phyloP scores from a whole-genome alignment of 2,797 vertebrate species.

The Liasis olivaceus region DNA sequence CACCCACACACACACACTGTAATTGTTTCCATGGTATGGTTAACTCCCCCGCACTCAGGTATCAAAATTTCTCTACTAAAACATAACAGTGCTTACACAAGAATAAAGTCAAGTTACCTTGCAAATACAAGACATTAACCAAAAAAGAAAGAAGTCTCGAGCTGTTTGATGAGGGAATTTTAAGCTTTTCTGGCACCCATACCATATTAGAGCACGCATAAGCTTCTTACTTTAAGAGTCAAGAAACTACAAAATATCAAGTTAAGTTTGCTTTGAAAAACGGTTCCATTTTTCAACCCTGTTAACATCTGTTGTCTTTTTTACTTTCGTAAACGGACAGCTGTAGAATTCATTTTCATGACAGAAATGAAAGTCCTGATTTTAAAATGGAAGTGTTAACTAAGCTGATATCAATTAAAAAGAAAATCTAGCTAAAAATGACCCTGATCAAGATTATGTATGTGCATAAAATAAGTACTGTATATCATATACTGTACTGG shows the following conservation, averaged over 20 bases:
- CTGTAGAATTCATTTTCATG: conserved; percentile 64
- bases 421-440: conserved; percentile 57
- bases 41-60: conserved; percentile 76
- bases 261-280: conserved; percentile 62
- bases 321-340: conserved; percentile 69
- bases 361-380: conserved; percentile 72
- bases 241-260: conserved; percentile 72
- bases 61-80: conserved; percentile 87
- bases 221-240: conserved; percentile 71
- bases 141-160: conserved; percentile 69
- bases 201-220: conserved; percentile 68
- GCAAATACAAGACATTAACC: conserved; percentile 80
- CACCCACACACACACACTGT: conserved; percentile 71
- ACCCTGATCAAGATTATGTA: conserved; percentile 70
- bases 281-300: conserved; percentile 73
- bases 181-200: conserved; percentile 78
- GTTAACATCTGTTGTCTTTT: conserved; percentile 69
- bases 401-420: conserved; percentile 58
- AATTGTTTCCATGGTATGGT: conserved; percentile 80
- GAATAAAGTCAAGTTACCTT: conserved; percentile 82
- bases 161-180: conserved; percentile 73
- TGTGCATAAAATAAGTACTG: conserved; percentile 76
- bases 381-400: conserved; percentile 63
- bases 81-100: conserved; percentile 86
- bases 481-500: conserved; percentile 72